Evolutionary conservation across 1,140 invertebrate genomes (phyloP).

Genomic region (Andrena cerasifolii): DNA sequence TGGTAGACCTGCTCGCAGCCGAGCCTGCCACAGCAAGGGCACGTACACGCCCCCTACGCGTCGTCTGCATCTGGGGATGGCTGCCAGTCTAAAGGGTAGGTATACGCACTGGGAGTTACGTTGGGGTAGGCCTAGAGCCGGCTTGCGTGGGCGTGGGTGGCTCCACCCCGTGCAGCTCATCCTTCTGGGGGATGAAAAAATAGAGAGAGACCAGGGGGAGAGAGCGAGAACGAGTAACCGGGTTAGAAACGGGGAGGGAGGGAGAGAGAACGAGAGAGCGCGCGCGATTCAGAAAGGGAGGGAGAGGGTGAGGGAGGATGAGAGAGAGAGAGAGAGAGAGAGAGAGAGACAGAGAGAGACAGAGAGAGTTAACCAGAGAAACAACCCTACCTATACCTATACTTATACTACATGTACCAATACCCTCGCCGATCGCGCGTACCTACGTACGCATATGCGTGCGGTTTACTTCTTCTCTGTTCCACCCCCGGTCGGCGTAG

Average conservation of each 20-base stretch:
- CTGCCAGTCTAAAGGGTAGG: slow-evolving; percentile 69
- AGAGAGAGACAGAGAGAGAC: not conserved
- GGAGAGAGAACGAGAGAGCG: not conserved
- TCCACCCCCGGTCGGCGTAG: slow-evolving; percentile 17
- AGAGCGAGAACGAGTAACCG: slow-evolving; percentile 41
- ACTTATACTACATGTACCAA: too few species aligned
- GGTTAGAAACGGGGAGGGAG: slow-evolving; percentile 43
- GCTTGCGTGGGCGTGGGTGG: slow-evolving; percentile 79
- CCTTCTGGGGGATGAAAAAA: slow-evolving; percentile 73
- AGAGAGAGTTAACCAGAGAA: slow-evolving; percentile 51
- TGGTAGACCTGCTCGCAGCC: slow-evolving; percentile 50
- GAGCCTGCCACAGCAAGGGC: slow-evolving; percentile 58
- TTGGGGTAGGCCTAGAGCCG: slow-evolving; percentile 78
- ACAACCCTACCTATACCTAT: slow-evolving; percentile 60
- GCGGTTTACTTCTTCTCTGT: slow-evolving; percentile 53
- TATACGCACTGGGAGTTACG: slow-evolving; percentile 71
- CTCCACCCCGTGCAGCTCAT: slow-evolving; percentile 78
- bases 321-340: not conserved
- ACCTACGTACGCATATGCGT: slow-evolving; percentile 51
- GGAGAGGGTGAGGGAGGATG: not conserved
- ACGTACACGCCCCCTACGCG: slow-evolving; percentile 69
- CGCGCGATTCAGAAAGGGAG: not conserved
- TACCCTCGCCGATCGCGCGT: slow-evolving; percentile 52
- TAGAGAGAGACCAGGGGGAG: slow-evolving; percentile 49
- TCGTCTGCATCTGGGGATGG: slow-evolving; percentile 73